A percentile compares a stretch with the other conserved stretches of the same genome.
phyloP scores from a whole-genome alignment of 1,140 invertebrate species.

The Phymorhynchus buccinoides region DNA sequence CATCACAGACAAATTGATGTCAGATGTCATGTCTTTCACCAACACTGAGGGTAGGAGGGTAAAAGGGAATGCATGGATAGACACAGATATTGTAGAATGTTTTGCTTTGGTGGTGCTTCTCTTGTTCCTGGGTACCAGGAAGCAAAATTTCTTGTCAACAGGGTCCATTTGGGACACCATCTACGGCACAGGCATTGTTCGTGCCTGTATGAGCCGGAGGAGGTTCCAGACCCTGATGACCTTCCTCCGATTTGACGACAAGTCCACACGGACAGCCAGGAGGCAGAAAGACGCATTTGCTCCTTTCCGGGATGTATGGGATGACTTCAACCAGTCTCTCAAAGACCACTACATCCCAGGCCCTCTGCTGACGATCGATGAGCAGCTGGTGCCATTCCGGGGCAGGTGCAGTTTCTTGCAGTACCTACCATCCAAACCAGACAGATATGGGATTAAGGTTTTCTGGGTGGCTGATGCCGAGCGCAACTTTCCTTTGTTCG shows the following conservation, averaged over 20 bases:
- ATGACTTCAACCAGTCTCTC: constrained; percentile 42
- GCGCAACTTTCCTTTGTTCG: no score
- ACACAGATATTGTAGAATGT: no score
- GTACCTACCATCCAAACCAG: neutral
- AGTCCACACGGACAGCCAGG: constrained; percentile 42
- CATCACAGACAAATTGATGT: no score
- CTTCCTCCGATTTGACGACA: constrained; percentile 64
- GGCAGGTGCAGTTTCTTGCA: constrained; percentile 48
- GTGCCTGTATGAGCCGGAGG: neutral
- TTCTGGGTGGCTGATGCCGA: no score
- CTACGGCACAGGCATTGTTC: neutral
- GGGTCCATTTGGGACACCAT: neutral
- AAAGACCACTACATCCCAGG: constrained; percentile 35
- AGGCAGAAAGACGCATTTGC: constrained; percentile 47
- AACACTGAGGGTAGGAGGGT: no score
- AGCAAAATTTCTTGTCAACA: neutral
- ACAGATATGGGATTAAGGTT: neutral
- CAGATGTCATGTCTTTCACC: no score
- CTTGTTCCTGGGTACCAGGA: neutral
- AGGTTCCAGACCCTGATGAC: constrained; percentile 38
- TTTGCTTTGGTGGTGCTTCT: neutral
- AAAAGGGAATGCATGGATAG: no score
- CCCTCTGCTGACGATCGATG: constrained; percentile 57
- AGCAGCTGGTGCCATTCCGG: constrained; percentile 42
- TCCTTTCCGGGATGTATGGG: constrained; percentile 55